Percentiles rank a stretch among this genome's conserved stretches.
Evolutionary conservation across 2,888 invertebrate species (phyloP).

Genomic region (Perizoma flavofasciatum): DNA sequence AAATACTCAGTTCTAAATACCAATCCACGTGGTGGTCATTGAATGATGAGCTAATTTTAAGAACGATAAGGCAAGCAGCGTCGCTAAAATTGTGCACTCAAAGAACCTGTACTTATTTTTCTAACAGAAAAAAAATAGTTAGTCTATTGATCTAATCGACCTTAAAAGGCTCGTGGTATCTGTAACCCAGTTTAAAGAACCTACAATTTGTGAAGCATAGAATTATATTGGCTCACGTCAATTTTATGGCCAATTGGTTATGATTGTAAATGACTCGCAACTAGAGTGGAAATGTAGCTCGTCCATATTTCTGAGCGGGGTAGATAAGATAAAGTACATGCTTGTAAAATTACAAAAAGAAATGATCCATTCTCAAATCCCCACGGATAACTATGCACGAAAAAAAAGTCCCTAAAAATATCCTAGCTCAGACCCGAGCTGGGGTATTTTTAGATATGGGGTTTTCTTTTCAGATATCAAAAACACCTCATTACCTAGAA

Average conservation of each 20-base stretch:
- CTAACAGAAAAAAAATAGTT: background rate
- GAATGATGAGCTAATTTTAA: too few relatives aligned
- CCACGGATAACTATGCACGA: too few relatives aligned
- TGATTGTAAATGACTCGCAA: conserved; percentile 17
- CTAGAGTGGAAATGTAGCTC: conserved; percentile 10
- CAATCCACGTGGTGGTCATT: too few relatives aligned
- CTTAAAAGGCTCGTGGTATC: conserved; percentile 15
- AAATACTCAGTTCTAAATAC: too few relatives aligned
- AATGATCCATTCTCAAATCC: too few relatives aligned
- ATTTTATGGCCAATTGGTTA: conserved; percentile 24
- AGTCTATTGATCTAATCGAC: conserved; percentile 4
- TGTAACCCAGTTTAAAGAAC: conserved; percentile 22
- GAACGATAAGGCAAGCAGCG: too few relatives aligned
- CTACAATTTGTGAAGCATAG: conserved; percentile 21
- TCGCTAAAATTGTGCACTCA: background rate
- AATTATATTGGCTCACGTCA: conserved; percentile 20
- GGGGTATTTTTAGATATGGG: too few relatives aligned
- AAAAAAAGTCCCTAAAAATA: too few relatives aligned
- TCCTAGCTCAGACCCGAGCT: too few relatives aligned
- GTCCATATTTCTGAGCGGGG: background rate
- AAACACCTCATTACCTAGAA: too few relatives aligned
- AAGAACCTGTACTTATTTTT: background rate
- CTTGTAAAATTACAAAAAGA: too few relatives aligned
- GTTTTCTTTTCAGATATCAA: too few relatives aligned
- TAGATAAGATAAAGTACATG: background rate